Percentiles rank a stretch among this genome's conserved stretches.
Conservation (phyloP, 2,113 vertebrate species). For the Conger conger region DNA sequence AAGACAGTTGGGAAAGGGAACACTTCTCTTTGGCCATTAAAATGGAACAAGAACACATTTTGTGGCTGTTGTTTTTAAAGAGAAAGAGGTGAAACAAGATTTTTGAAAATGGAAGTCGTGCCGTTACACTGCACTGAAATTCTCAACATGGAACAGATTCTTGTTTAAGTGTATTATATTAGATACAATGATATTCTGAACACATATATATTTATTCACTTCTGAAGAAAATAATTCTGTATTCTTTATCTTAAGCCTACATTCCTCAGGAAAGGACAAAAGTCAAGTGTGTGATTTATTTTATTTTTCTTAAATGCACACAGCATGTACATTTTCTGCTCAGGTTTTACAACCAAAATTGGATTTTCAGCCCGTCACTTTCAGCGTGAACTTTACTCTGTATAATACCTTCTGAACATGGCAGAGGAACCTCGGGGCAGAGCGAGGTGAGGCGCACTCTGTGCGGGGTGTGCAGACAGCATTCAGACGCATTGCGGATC, state of each 20-base stretch:
- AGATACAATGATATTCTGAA: not conserved
- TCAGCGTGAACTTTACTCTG: not conserved
- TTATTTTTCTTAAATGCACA: not conserved
- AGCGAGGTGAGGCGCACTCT: not conserved
- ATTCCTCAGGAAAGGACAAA: not conserved
- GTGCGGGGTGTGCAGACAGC: not conserved
- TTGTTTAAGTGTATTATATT: too few relatives aligned
- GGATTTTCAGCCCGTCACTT: not conserved
- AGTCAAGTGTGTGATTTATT: not conserved
- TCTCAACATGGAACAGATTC: not conserved
- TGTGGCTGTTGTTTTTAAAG: not conserved
- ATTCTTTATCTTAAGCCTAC: not conserved
- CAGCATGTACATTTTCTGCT: not conserved
- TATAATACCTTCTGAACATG: not conserved
- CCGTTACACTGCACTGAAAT: not conserved
- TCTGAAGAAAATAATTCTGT: not conserved
- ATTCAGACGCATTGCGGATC: slow-evolving; percentile 13
- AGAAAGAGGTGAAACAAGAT: not conserved
- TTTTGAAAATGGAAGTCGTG: not conserved
- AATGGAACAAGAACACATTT: slow-evolving; percentile 4
- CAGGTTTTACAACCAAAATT: not conserved
- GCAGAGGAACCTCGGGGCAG: not conserved
- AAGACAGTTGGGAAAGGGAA: slow-evolving; percentile 77
- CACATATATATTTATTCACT: not conserved
- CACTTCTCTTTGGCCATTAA: too few relatives aligned